A percentile compares a stretch with the other conserved stretches of the same genome.
phyloP scores from a whole-genome alignment of 2,113 vertebrate species.

The Antennarius striatus region DNA sequence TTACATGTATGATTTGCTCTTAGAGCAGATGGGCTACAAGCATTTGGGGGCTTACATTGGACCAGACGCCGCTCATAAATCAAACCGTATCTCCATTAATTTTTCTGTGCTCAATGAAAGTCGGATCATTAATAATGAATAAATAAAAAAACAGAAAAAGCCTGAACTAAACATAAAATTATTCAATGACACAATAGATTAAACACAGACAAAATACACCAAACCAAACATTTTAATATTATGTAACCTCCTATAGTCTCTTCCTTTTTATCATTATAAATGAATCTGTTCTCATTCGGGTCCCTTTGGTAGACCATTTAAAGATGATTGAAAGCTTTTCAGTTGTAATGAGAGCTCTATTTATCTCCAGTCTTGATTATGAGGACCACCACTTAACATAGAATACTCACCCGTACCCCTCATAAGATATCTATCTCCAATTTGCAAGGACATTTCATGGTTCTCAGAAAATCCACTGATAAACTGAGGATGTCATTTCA shows the following conservation, averaged over 20 bases:
- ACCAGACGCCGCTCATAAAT: slow-evolving; percentile 44
- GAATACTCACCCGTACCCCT: slow-evolving; percentile 39
- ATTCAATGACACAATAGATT: not conserved
- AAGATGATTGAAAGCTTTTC: slow-evolving; percentile 72
- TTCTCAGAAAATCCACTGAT: slow-evolving; percentile 43
- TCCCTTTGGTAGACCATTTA: slow-evolving; percentile 20
- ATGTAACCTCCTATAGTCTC: slow-evolving; percentile 5
- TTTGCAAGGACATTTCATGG: slow-evolving; percentile 42
- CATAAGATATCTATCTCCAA: slow-evolving; percentile 53
- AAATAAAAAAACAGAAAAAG: not conserved
- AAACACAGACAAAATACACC: slow-evolving; percentile 5
- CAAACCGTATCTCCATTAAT: slow-evolving; percentile 34
- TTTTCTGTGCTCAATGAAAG: slow-evolving; percentile 11
- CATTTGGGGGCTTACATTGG: slow-evolving; percentile 29
- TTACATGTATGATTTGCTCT: slow-evolving; percentile 34
- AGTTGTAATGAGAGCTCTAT: slow-evolving; percentile 65
- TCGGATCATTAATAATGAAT: slow-evolving; percentile 37
- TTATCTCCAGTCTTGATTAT: slow-evolving; percentile 62
- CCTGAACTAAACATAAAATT: not conserved
- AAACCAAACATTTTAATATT: slow-evolving; percentile 2
- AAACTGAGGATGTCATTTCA: slow-evolving; percentile 34
- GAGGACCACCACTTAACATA: slow-evolving; percentile 57
- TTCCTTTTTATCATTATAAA: slow-evolving; percentile 5
- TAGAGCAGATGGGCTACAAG: slow-evolving; percentile 42
- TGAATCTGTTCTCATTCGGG: slow-evolving; percentile 42